Base-by-base conservation (phyloP, 2,113 vertebrate species). In the Seriola aureovittata region DNA sequence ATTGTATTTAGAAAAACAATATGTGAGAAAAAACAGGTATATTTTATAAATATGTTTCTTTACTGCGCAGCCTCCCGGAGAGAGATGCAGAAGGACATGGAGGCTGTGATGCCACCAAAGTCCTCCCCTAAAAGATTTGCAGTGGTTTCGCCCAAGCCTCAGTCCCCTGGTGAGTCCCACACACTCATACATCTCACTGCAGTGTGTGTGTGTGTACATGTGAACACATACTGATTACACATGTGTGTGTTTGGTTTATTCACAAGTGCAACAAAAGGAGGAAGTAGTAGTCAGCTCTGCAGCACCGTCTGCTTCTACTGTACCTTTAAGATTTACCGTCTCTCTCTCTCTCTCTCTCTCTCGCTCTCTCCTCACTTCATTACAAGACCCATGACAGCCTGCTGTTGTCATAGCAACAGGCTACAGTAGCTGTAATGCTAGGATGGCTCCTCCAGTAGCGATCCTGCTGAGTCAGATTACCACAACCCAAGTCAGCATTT, bases 51-150 rank as follows among this genome's bases (percentile, higher is more conserved):
- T 16, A 16, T 34, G 4, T 40, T 23, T 38, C 4, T 60, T 52
- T 25, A 6, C 54, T 29, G 0, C 29, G 29, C 86, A 97, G 97
- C 92, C 36, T 84, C 91, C 3, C 97, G 96, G 90, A 98, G 95
- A 92, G 97, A 99, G 78, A 65, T 86, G 42, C 96, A 95, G 23
- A 98, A 95, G 90, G 97, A 97, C 76, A 91, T 92, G 68, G 96
- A 97, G 62, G 70, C 88, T 8, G 86, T 16, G 25, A 95, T 90
- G 52, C 92, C 94, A 12, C 38, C 92, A 2, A 83, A 93, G 75
- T 96, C 95, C 8, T 97, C 97, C 7, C 97, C 98, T 4, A 98
- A 97, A 93, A 96, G 94, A 85, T 93, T 92, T 77, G 95, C 84
- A 0, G 89, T 95, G 78, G 90, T 96, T 73, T 64, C 96, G 2